Conservation (phyloP, 2,888 invertebrate species). For the Elmis aenea region DNA sequence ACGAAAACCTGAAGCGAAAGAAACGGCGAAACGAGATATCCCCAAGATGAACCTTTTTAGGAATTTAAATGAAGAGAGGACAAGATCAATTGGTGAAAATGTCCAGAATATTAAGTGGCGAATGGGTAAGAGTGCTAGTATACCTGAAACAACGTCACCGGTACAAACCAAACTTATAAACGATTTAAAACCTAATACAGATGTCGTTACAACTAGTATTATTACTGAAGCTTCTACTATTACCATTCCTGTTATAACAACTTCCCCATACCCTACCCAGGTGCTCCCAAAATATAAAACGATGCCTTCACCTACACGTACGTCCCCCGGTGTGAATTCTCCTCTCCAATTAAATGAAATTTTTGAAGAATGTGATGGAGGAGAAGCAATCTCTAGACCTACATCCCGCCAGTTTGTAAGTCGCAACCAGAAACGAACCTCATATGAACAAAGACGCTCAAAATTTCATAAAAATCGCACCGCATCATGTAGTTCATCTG, state of each 20-base stretch:
- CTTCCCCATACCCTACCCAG: conserved; percentile 35
- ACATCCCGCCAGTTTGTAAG: conserved; percentile 37
- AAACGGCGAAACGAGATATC: conserved; percentile 34
- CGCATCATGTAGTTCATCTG: conserved; percentile 92
- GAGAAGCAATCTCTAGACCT: conserved; percentile 26
- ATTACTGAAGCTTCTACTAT: conserved; percentile 54
- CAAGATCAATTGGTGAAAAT: conserved; percentile 17
- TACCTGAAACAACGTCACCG: conserved; percentile 28
- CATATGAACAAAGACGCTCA: conserved; percentile 57
- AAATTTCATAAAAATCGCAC: conserved; percentile 69
- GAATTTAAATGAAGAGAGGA: conserved; percentile 14
- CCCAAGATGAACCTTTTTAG: conserved; percentile 12
- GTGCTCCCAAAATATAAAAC: conserved; percentile 52
- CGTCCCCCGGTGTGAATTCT: conserved; percentile 42
- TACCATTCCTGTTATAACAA: conserved; percentile 49
- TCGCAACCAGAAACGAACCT: conserved; percentile 36
- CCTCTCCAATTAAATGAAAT: conserved; percentile 59
- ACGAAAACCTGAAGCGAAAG: conserved; percentile 43
- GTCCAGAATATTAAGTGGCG: conserved; percentile 38
- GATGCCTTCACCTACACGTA: conserved; percentile 53
- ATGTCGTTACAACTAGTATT: conserved; percentile 41
- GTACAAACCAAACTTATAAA: conserved; percentile 27
- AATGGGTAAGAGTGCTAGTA: conserved; percentile 36
- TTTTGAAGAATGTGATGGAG: conserved; percentile 57
- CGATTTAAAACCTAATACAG: conserved; percentile 25